Evolutionary conservation across 2,888 invertebrate genomes (phyloP), one percentile per base, ranked within the genome.

Genomic region (Acleris literana): DNA sequence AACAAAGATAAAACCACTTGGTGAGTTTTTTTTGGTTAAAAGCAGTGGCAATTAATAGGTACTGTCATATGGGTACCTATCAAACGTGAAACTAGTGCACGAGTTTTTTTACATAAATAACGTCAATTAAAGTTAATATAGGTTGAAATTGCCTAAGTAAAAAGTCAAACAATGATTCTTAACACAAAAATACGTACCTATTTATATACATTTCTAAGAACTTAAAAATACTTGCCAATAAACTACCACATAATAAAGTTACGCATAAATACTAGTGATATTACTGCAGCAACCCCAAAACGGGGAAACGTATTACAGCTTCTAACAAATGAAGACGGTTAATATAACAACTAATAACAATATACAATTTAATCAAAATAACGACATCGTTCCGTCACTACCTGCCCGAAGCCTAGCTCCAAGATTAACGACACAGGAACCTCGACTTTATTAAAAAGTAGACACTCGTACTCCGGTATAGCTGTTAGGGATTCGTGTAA

Each of bases 1-100:
- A 92, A 91, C 88, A 90, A 90, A 64, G 52, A 73, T 66, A 68
- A 72, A 52, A 44, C 4, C 5, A 39, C 60, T 73, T 64, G 63
- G 16, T 62, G 29, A 62, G 13, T 22, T 43, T 51, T 49, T 18
- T 17, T 20, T 54, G 20, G 4, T 6, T 44, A 22, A 51, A 17
- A 16, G 1, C 2, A 2, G 1, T 11, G 33, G 13, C 33, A 33
- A 33, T 7, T 29, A 29, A 1, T 29, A 9, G 9, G 7, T 7
- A 29, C 2, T 25, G 6, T 6, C 6, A 25, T 6, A 6, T 25
- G 1, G 6, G 6, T 6, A 6, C 6, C 25, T 25, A 25, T 6
- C 25, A 25, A 25, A 25, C 25, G 5, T 25, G 25, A 25, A 1
- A 6, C 6, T 25, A 25, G 6, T 6, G 5, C 25, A 25, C 0